Evolutionary conservation across 2,888 invertebrate species (phyloP), one percentile per base, ranked within the genome.

Genomic region (Lepidonotus clava): DNA sequence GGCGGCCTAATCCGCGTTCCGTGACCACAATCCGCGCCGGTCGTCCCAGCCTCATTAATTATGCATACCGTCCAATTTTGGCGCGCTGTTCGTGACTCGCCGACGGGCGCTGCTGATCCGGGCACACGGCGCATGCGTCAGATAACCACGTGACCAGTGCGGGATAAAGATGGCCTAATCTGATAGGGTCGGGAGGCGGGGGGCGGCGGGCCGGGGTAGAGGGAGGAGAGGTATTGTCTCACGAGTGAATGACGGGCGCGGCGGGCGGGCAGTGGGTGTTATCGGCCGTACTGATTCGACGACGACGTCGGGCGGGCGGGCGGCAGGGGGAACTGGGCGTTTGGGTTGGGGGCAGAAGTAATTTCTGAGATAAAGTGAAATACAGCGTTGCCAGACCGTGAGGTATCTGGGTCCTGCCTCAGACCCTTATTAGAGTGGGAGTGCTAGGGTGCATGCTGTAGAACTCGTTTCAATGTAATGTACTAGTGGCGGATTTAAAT

Each of bases 61-160:
- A 67, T 67, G 67, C 67, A 67, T 67, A 21, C 28, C 67, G 67
- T 67, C 67, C 67, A 67, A 67, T 67, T 67, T 67, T 67, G 67
- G 67, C 67, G 67, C 67, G 67, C 34, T 67, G 67, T 67, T 67
- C 67, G 67, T 67, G 67, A 67, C 67, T 34, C 32, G 34, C 67
- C 67, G 67, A 2, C 67, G 21, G 67, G 67, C 34, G 67, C 32
- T 11, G 67, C 34, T 34, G 67, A 34, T 28, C 67, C 67, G 34
- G 67, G 34, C 34, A 34, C 67, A 34, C 67, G 4, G 34, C 67
- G 67, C 67, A 67, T 32, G 67, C 67, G 67, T 21, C 67, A 67
- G 67, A 67, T 67, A 67, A 67, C 67, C 67, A 67, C 67, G 67
- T 67, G 67, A 67, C 67, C 67, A 21, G 67, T 34, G 67, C 67